Percentiles rank a stretch among this genome's conserved stretches.
Evolutionary conservation across 1,140 invertebrate genomes (phyloP).

Genomic region (Melipona quadrifasciata): DNA sequence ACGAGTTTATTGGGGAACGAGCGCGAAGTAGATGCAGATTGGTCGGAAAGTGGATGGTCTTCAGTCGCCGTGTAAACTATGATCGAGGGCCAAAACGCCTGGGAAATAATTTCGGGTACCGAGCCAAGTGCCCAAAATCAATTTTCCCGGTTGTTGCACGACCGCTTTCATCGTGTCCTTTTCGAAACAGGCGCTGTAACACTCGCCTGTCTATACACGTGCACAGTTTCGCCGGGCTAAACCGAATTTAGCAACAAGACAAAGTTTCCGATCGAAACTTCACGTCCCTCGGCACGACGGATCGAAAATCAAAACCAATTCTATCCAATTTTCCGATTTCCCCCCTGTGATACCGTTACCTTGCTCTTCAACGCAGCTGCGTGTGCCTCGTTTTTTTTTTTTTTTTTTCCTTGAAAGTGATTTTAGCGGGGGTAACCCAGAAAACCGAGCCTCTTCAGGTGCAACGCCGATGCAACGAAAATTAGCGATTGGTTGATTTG

Average conservation of each 20-base stretch:
- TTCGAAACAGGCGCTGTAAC: background rate
- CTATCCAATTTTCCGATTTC: background rate
- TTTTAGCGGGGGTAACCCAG: too few species aligned
- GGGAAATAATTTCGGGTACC: background rate
- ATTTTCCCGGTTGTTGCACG: background rate
- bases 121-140: constrained; percentile 1
- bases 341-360: too few species aligned
- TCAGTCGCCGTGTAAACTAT: background rate
- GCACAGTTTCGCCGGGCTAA: background rate
- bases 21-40: background rate
- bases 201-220: background rate
- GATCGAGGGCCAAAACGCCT: background rate
- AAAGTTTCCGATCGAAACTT: background rate
- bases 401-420: too few species aligned
- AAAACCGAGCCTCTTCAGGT: too few species aligned
- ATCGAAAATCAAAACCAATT: constrained; percentile 5
- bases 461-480: too few species aligned
- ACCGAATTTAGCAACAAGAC: constrained; percentile 21
- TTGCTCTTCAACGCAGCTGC: too few species aligned
- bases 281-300: background rate
- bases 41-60: background rate
- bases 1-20: too few species aligned
- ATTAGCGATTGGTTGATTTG: too few species aligned
- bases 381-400: too few species aligned
- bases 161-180: constrained; percentile 12